Conservation (phyloP, 1,140 invertebrate genomes). For the silkworm (Bombyx mori) region DNA sequence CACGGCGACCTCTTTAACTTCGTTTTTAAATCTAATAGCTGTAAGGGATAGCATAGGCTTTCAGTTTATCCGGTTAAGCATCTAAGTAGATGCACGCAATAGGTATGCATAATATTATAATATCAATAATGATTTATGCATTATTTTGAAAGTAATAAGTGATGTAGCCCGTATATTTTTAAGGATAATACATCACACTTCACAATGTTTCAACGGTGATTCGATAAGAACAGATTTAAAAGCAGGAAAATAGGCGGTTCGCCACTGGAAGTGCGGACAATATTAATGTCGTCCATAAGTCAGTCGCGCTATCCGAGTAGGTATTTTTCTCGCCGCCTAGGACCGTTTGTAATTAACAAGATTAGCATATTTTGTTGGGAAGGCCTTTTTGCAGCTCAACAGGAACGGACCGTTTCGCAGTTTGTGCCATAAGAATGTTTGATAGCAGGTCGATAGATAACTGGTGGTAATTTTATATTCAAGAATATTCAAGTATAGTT, state of each 20-base stretch:
- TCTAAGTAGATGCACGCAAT: too few species aligned
- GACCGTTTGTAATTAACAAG: conserved; percentile 51
- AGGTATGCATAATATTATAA: too few species aligned
- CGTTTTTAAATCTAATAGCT: too few species aligned
- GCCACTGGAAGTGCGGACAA: conserved; percentile 53
- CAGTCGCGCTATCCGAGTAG: conserved; percentile 41
- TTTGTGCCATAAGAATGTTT: neutral
- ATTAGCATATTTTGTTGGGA: conserved; percentile 40
- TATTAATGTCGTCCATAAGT: conserved; percentile 63
- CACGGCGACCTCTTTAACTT: too few species aligned
- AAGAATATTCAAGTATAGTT: too few species aligned
- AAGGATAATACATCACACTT: conserved; percentile 2
- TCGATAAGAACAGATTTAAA: conserved; percentile 25
- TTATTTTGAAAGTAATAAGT: neutral
- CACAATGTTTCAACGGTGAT: conserved; percentile 10
- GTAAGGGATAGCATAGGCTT: too few species aligned
- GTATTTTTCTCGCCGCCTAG: conserved; percentile 45
- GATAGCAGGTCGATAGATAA: too few species aligned
- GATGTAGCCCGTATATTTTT: neutral
- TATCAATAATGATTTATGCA: too few species aligned
- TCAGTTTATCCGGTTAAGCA: too few species aligned
- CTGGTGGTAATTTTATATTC: neutral
- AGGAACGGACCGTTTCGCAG: neutral
- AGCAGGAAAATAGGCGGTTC: conserved; percentile 51
- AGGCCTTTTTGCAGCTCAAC: conserved; percentile 10